A percentile compares a stretch with the other conserved stretches of the same genome.
phyloP scores from a whole-genome alignment of 2,797 vertebrate species.

The Oreochromis grahami region DNA sequence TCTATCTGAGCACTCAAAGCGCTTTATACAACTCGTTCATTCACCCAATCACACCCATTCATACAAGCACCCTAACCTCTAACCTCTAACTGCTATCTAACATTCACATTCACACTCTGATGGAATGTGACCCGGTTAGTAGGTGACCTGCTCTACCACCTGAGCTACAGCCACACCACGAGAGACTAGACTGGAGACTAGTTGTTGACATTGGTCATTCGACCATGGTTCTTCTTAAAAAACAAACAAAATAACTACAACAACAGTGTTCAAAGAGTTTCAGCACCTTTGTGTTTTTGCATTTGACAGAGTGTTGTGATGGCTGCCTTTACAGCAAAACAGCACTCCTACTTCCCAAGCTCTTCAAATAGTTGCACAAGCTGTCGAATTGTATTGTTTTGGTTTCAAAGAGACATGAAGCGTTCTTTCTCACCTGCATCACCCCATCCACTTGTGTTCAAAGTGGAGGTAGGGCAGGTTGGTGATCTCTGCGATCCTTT shows the following conservation, averaged over 20 bases:
- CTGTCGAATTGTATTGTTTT: background rate
- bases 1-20: no score
- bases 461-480: background rate
- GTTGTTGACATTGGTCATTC: background rate
- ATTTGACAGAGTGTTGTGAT: background rate
- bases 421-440: background rate
- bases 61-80: no score
- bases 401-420: background rate
- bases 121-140: no score
- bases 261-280: background rate
- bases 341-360: background rate
- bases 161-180: no score
- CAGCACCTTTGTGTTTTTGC: background rate
- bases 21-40: no score
- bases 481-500: background rate
- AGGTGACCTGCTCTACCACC: no score
- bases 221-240: background rate
- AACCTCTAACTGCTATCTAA: no score
- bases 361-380: background rate
- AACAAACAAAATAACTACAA: background rate
- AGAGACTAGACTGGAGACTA: background rate
- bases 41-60: no score
- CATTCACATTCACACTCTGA: no score
- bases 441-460: background rate
- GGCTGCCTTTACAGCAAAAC: background rate